Base-by-base conservation (phyloP, 2,113 vertebrate species). In the Sporophila hypoxantha region DNA sequence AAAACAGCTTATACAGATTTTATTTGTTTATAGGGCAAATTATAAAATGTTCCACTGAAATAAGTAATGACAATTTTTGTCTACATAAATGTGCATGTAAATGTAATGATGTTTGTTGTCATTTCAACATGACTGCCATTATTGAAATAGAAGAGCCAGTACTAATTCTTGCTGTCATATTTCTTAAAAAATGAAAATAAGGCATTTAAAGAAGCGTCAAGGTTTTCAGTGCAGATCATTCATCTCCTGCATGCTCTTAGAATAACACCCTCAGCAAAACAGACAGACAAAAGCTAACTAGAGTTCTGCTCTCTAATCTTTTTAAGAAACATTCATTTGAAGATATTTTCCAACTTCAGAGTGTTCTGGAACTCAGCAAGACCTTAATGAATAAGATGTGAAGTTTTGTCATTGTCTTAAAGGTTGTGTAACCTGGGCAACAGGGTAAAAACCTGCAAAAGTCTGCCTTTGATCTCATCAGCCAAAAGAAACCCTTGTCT, bases 21-120 rank as follows among this genome's bases (percentile, higher is more conserved):
- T 94, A 96, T 95, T 96, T 97, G 95, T 96, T 96, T 97, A 89
- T 89, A 93, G 88, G 94, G 92, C 91, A 95, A 96, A 94, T 95
- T 94, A 89, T 94, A 97, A 97, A 97, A 96, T 79, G 97, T 97
- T 97, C 96, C 97, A 96, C 95, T 91, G 87, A 96, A 97, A 97
- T 96, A 96, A 95, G 96, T 94, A 96, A 97, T 97, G 97, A 97
- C 97, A 96, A 95, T 96, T 97, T 97, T 97, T 97, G 95, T 97
- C 95, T 96, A 87, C 85, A 81, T 79, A 97, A 97, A 96, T 97
- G 96, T 95, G 94, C 96, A 94, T 96, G 87, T 93, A 96, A 96
- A 90, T 86, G 94, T 95, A 97, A 96, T 96, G 96, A 96, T 96
- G 95, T 96, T 97, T 96, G 97, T 97, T 97, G 97, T 96, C 96